Percentiles rank a stretch among this genome's conserved stretches.
Evolutionary conservation across 2,113 vertebrate species (phyloP).

Genomic region (Corythoichthys haematopterus): DNA sequence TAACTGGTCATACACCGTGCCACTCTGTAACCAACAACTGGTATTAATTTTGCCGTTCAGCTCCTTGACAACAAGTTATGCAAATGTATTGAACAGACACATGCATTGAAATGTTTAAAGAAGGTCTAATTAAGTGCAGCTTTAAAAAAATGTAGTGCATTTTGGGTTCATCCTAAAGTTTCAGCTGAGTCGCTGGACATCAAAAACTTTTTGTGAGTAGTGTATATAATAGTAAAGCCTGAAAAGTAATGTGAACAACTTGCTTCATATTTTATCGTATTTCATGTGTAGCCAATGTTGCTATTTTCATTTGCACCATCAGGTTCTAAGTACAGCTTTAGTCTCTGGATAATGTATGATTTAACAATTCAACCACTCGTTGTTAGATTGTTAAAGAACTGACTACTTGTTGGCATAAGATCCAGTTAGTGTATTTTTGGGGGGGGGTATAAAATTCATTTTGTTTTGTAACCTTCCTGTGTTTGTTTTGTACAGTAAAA

Average conservation of each 20-base stretch:
- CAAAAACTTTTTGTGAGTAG: background rate
- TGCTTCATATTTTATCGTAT: slow-evolving; percentile 18
- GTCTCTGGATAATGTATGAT: slow-evolving; percentile 17
- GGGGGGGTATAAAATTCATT: no score
- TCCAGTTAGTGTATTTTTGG: slow-evolving; percentile 22
- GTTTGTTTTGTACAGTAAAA: slow-evolving; percentile 71
- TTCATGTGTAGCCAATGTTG: slow-evolving; percentile 15
- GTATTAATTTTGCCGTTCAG: no score
- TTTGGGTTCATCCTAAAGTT: background rate
- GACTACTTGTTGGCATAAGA: slow-evolving; percentile 12
- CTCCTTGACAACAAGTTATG: no score
- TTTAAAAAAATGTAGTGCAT: background rate
- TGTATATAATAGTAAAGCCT: slow-evolving; percentile 8
- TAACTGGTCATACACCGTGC: no score
- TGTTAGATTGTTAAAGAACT: background rate
- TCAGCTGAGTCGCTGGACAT: background rate
- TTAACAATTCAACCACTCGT: slow-evolving; percentile 28
- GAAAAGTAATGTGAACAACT: slow-evolving; percentile 35
- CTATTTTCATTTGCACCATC: slow-evolving; percentile 11
- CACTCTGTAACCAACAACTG: no score
- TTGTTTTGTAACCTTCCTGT: slow-evolving; percentile 53
- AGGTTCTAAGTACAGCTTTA: slow-evolving; percentile 18
- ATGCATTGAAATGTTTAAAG: background rate
- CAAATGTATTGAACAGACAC: no score
- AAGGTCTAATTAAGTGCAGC: background rate